These are phyloP conservation scores for Drosophila jambulina DNA, from an alignment of 1,140 invertebrate species.

Conservation along the genomic window DNA sequence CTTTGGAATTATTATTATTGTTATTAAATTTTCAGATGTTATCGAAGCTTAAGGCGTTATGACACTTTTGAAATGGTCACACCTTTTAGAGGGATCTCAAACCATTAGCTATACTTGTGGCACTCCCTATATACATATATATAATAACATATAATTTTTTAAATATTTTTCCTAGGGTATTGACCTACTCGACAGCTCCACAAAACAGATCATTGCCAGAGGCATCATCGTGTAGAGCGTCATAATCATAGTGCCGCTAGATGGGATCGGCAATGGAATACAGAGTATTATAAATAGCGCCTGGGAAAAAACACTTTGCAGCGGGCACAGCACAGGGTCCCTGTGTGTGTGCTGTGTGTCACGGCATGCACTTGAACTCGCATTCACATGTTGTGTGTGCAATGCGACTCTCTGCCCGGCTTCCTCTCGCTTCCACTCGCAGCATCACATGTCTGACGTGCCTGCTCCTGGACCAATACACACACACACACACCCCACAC, in stretches of 20 bases:
- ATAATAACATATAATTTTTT: too few species aligned
- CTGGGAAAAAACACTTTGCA: constrained; percentile 84
- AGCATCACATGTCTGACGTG: constrained; percentile 62
- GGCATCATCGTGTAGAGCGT: constrained; percentile 23
- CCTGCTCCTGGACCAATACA: constrained; percentile 26
- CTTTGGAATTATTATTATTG: neutral
- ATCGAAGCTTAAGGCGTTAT: neutral
- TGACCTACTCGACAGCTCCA: neutral
- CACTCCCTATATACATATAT: too few species aligned
- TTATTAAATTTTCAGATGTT: neutral
- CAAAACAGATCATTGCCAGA: constrained; percentile 1
- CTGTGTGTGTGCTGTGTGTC: constrained; percentile 55
- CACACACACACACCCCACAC: neutral
- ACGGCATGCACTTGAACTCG: constrained; percentile 78
- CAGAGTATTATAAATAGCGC: constrained; percentile 69
- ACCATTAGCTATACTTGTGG: neutral
- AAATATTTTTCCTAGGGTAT: neutral
- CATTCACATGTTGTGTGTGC: constrained; percentile 65
- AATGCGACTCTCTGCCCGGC: constrained; percentile 12
- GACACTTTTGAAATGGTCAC: neutral
- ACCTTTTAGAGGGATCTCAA: neutral
- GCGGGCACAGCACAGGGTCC: constrained; percentile 2
- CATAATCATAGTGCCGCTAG: constrained; percentile 42
- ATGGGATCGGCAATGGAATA: constrained; percentile 35
- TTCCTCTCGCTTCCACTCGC: constrained; percentile 18